Base-by-base conservation (phyloP, 2,113 vertebrate genomes). In the Platysternon megacephalum region DNA sequence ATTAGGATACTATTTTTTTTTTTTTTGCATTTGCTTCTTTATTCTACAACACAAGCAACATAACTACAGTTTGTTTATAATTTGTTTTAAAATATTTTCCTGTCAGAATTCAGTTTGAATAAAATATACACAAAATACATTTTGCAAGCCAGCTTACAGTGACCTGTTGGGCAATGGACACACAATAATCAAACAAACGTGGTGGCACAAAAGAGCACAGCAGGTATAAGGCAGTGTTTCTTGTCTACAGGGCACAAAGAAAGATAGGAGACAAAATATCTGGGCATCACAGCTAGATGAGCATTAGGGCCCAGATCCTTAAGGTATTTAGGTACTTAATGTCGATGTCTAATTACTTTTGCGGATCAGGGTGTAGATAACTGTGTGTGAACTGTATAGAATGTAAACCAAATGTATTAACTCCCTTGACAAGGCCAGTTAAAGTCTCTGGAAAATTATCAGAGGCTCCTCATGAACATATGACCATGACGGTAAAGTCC, bases 21-120 rank as follows among this genome's bases (percentile, higher is more conserved):
- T 89, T 56, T 94, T 98, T 97, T 97, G 94, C 96, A 97, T 96
- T 96, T 97, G 89, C 96, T 86, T 96, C 95, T 99, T 99, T 99
- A 99, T 99, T 99, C 98, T 98, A 98, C 97, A 98, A 98, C 98
- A 98, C 99, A 97, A 97, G 98, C 98, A 98, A 99, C 98, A 98
- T 98, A 99, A 98, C 98, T 98, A 95, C 95, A 97, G 9, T 95
- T 68, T 96, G 9, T 95, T 72, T 96, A 91, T 88, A 94, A 95
- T 97, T 97, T 97, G 89, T 98, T 98, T 98, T 98, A 98, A 98
- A 98, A 98, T 98, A 98, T 98, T 97, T 98, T 97, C 94, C 97
- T 98, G 98, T 98, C 98, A 98, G 97, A 98, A 98, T 98, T 97
- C 87, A 95, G 78, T 97, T 97, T 97, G 96, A 98, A 98, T 96